Base-by-base conservation (phyloP, 2,113 vertebrate genomes). In the Cyphomyrus plagiostoma region DNA sequence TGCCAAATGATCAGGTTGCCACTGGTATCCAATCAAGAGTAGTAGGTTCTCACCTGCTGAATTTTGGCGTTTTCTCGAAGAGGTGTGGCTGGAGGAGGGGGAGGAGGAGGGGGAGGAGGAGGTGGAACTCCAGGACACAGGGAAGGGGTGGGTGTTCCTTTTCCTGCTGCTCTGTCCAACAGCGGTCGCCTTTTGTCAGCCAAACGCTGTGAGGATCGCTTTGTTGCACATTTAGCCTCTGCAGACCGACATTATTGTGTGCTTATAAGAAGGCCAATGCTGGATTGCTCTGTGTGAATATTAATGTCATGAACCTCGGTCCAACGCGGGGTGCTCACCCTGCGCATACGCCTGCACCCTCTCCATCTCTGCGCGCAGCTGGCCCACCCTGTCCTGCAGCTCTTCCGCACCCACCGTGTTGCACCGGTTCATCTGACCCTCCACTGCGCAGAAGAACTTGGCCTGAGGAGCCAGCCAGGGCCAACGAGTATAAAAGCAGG, bases 351-450 rank as follows among this genome's bases (percentile, higher is more conserved):
- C 89, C 83, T 93, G 93, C 56, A 90, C 93, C 30, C 92, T 94
- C 88, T 92, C 89, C 77, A 94, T 93, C 83, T 89, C 89, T 58
- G 0, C 21, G 87, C 94, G 95, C 85, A 95, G 92, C 84, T 92
- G 93, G 0, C 91, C 83, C 62, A 94, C 89, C 87, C 92, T 93
- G 83, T 92, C 91, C 82, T 84, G 92, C 92, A 95, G 91, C 91
- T 96, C 94, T 21, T 89, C 83, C 52, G 86, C 56, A 5, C 90
- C 92, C 94, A 95, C 2, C 42, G 30, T 90, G 91, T 95, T 95
- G 89, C 87, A 94, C 49, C 89, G 92, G 91, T 95, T 96, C 91
- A 93, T 48, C 0, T 94, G 91, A 30, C 93, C 93, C 91, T 95
- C 94, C 58, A 95, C 86, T 1, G 91, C 87, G 23, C 50, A 17